Evolutionary conservation across 2,797 vertebrate genomes (phyloP), one percentile per base, ranked within the genome.

Genomic region (Oophaga sylvatica): DNA sequence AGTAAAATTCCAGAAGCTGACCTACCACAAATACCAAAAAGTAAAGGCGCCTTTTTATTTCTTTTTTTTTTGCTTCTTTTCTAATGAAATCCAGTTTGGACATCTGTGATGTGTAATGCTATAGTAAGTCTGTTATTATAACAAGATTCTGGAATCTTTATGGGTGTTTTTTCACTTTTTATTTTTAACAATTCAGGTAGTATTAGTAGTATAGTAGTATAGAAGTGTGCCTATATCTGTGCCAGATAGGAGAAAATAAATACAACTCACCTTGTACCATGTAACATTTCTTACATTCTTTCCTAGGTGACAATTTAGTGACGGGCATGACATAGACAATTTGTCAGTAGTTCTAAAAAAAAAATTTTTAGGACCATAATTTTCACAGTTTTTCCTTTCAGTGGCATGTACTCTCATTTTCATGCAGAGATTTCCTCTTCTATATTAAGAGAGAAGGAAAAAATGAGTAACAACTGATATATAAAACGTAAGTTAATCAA

Each of bases 191-290:
- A 26, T 76, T 0, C 5, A 19, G 17, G 19, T 56, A 53, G 48
- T 53, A 53, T 53, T 9, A 53, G 48, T 53, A 11, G 48, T 53
- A 53, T 9, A 53, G 48, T 53, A 11, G 48, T 53, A 53, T 53
- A 53, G 11, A 9, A 11, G 48, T 11, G 26, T n/a, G 5, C 13
- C 22, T 11, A 53, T 13, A 76, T 53, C 1, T 53, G 12, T 76
- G 22, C 22, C 11, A n/a, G 3, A 76, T 48, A 48, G 2, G 20
- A 53, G 20, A 75, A 48, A 20, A 8, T 89, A 75, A 35, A 56
- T 70, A 1, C 60, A 19, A 73, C 91, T 92, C 92, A 95, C 95
- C 93, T 91, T 91, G 87, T 95, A 95, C 95, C 95, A 96, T 90
- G 90, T 95, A 29, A 95, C 53, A n/a, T 91, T 15, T 86, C 87